Base-by-base conservation (phyloP, 2,888 invertebrate species). In the Cremastinae sp. region DNA sequence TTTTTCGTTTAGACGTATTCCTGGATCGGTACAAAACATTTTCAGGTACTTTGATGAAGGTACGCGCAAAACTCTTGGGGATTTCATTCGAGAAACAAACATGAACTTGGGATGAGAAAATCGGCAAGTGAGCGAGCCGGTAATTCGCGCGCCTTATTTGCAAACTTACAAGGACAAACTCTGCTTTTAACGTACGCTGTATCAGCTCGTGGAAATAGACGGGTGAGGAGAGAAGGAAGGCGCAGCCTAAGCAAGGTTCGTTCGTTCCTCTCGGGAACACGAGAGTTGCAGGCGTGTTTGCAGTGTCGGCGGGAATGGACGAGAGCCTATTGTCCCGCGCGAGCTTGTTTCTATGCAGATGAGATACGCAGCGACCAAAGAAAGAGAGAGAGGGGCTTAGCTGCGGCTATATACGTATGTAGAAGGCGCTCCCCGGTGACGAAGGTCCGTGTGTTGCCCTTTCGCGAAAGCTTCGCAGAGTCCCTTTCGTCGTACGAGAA, bases 311-410 rank as follows among this genome's bases (percentile, higher is more conserved):
- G 83, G 81, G 85, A 86, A 86, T 83, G 86, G 83, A 85, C 85
- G 84, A 84, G 84, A 82, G 82, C 83, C 85, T 83, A 87, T 87
- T 88, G 87, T 87, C 84, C 86, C 79, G 83, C 51, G 79, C 82
- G 83, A 87, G 88, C 88, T 88, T 87, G 87, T 88, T 88, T 87
- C 87, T 86, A 88, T 88, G 88, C 88, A 88, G 88, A 88, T 88
- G 88, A 88, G 87, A 84, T 84, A 84, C 83, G 83, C 84, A 81
- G 82, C 80, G 73, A 69, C 78, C 68, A 28, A 28, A 28, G 28
- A 28, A 79, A 53, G 53, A 53, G 22, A 18, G 56, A 43, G 43
- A 75, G 79, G 80, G 78, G 72, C 77, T 78, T 78, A 76, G 78
- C 76, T 80, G 79, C 56, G 20, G 39, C 18, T 41, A 41, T 53